These are phyloP conservation scores for Agrilus mali DNA, from an alignment of 2,888 invertebrate genomes.

Conservation along the genomic window DNA sequence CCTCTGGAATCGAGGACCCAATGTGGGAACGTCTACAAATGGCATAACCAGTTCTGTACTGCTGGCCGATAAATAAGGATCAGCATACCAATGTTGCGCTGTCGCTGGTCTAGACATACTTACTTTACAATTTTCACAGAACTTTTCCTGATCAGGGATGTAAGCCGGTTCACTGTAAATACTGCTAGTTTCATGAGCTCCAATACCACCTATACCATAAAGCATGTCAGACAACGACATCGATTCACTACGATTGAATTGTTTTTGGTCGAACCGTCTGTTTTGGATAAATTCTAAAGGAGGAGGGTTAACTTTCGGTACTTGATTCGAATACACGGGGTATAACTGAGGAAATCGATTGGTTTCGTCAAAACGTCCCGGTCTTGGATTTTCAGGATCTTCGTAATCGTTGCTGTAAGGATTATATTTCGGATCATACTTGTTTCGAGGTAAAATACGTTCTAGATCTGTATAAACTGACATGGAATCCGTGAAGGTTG, in stretches of 20 bases:
- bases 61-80: constrained; percentile 40
- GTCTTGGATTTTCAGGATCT: constrained; percentile 32
- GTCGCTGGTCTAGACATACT: constrained; percentile 57
- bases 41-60: constrained; percentile 34
- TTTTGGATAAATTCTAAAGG: constrained; percentile 45
- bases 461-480: constrained; percentile 55
- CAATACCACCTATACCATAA: constrained; percentile 38
- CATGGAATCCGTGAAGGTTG: constrained; percentile 72
- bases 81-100: constrained; percentile 51
- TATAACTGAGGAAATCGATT: constrained; percentile 72
- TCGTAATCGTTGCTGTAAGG: constrained; percentile 43
- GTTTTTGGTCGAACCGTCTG: constrained; percentile 22
- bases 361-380: constrained; percentile 27
- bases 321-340: constrained; percentile 67
- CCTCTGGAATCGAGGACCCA: constrained; percentile 45
- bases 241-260: constrained; percentile 55
- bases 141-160: constrained; percentile 51
- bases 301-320: constrained; percentile 60
- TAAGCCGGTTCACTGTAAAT: constrained; percentile 82
- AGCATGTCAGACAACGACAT: constrained; percentile 56
- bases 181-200: constrained; percentile 59
- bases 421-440: constrained; percentile 44
- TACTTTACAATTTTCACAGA: constrained; percentile 63
- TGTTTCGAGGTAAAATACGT: constrained; percentile 48
- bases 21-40: constrained; percentile 17